Evolutionary conservation across 2,888 invertebrate species (phyloP), one percentile per base, ranked within the genome.

Genomic region (Sclerodermus sp.): DNA sequence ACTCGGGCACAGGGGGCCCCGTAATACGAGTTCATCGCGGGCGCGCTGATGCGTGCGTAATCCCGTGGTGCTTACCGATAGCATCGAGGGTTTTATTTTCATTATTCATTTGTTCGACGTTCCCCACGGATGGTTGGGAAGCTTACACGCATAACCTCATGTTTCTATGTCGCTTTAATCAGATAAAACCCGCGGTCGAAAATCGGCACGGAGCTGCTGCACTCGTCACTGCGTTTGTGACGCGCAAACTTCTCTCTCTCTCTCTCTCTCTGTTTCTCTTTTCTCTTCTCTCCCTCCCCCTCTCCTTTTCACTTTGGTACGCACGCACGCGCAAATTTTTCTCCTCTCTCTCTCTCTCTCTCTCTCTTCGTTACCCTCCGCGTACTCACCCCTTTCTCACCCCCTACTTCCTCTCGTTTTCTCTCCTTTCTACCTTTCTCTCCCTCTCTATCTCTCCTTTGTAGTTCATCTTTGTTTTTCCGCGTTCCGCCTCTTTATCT

Each of bases 11-110:
- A n/a, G n/a, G n/a, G n/a, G n/a, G n/a, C n/a, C n/a, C 50, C 42
- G 51, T 61, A 66, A 60, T 61, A 67, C 65, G 66, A 68, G 70
- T 72, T 70, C 64, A 68, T 73, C 66, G 64, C 66, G 55, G 58
- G 59, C 69, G 75, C 73, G 72, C 71, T 74, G 76, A 76, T 76
- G 76, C 74, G 73, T 68, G 53, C 62, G 72, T 74, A 74, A 74
- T 74, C 74, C 73, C 65, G 62, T 63, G 64, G 67, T 73, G 71
- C 74, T 74, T 72, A 71, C 64, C 67, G 74, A 74, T 74, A 74
- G 65, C 70, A 74, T 74, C 74, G 64, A 62, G 68, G 74, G 73
- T 75, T 76, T 74, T 75, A 74, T 75, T 77, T 77, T 76, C 76
- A 75, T 76, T 76, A 77, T 76, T 76, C 75, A 76, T 76, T 76